Base-by-base conservation (phyloP, 2,888 invertebrate genomes). In the Apamea epomidion region DNA sequence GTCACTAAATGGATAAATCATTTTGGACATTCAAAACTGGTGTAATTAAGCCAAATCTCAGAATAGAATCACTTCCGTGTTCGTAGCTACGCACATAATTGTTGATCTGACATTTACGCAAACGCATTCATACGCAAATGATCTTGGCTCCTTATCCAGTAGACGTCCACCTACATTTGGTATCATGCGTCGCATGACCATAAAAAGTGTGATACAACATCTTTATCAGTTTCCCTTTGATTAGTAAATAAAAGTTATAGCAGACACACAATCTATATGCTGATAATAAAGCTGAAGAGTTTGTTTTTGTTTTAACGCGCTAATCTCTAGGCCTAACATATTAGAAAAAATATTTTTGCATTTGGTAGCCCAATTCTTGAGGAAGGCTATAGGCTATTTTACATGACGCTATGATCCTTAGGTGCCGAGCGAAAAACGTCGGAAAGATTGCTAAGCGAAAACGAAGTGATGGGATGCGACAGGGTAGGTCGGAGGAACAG, bases 41-140 rank as follows among this genome's bases (percentile, higher is more conserved):
- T 67, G 18, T 16, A 37, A 83, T 62, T 60, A 60, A 78, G 18
- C 60, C 74, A 75, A 58, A 78, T 60, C 37, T 48, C 60, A 51
- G 42, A 73, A 81, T 62, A 87, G 65, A 82, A 78, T 74, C 68
- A 82, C 80, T 88, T 85, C 90, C 89, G 81, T 65, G 32, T 86
- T 74, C 69, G 64, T 81, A 77, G 14, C 45, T 69, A 72, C 73
- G 62, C 71, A 74, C 67, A 74, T 80, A 45, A 60, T 74, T 68
- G 69, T 83, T 65, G 72, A 79, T 80, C 76, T 80, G 75, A 78
- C 72, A 85, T 74, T 83, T 82, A 76, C 85, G 70, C 74, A 74
- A 16, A 72, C 74, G 83, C 74, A 85, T 81, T 78, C 68, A 51
- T 78, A 76, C 72, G 73, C 67, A 80, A 83, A 80, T 69, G 29